These are phyloP conservation scores for Aplodontia rufa DNA, from an alignment of 2,113 vertebrate species.

Conservation along the genomic window DNA sequence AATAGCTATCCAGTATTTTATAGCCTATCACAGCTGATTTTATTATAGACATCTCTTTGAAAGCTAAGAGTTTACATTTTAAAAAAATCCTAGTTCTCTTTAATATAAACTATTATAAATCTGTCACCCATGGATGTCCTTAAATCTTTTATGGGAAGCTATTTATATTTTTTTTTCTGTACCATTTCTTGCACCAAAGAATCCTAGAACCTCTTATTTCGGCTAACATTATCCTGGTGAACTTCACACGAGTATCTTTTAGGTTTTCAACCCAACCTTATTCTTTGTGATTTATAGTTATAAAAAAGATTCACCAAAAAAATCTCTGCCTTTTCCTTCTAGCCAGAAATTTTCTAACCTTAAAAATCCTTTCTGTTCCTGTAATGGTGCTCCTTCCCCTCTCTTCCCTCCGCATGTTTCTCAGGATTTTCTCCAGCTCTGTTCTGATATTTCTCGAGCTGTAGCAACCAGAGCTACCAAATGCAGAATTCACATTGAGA, in stretches of 20 bases:
- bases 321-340: not conserved
- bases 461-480: not conserved
- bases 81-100: slow-evolving; percentile 44
- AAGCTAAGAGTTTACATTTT: slow-evolving; percentile 41
- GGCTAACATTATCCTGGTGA: not conserved
- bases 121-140: slow-evolving; percentile 23
- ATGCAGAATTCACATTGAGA: not conserved
- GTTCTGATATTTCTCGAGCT: not conserved
- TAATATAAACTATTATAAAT: slow-evolving; percentile 48
- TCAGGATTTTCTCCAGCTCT: not conserved
- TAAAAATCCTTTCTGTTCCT: not conserved
- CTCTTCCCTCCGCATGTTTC: not conserved
- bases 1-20: slow-evolving; percentile 3
- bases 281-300: not conserved
- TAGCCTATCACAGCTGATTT: slow-evolving; percentile 7
- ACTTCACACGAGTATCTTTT: slow-evolving; percentile 31
- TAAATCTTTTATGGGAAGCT: slow-evolving; percentile 55
- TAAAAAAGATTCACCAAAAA: not conserved
- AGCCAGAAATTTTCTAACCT: not conserved
- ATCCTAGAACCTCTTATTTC: not conserved
- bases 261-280: not conserved
- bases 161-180: slow-evolving; percentile 50
- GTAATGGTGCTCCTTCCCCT: not conserved
- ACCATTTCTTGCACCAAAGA: slow-evolving; percentile 32
- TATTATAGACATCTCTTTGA: slow-evolving; percentile 41